Evolutionary conservation across 2,797 vertebrate genomes (phyloP).

Genomic region (Diceros bicornis): DNA sequence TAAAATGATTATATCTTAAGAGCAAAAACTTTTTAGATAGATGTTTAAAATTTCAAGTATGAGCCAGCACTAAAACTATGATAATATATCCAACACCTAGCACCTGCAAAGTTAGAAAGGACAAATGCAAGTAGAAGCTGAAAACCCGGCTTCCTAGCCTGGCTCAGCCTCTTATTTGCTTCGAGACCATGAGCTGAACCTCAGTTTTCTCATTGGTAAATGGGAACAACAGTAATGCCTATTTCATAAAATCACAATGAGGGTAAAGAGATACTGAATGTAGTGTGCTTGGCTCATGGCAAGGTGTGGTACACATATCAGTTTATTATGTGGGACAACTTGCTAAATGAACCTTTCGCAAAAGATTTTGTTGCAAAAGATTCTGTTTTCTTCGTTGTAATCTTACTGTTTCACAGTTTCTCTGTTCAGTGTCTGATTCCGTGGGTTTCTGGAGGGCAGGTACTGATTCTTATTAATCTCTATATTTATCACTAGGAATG

Average conservation of each 20-base stretch:
- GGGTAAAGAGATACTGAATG: not conserved
- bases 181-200: not conserved
- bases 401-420: constrained; percentile 3
- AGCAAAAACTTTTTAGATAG: not conserved
- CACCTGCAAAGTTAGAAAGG: constrained; percentile 18
- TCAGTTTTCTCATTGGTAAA: not conserved
- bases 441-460: not conserved
- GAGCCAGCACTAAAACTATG: not conserved
- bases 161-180: not conserved
- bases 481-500: not conserved
- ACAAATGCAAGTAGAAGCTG: not conserved
- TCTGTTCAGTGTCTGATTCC: not conserved
- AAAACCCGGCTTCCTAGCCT: not conserved
- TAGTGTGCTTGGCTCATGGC: not conserved
- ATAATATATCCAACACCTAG: not conserved
- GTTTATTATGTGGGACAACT: not conserved
- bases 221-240: not conserved
- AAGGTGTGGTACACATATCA: not conserved
- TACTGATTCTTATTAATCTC: not conserved
- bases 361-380: not conserved
- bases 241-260: not conserved
- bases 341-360: not conserved
- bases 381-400: not conserved
- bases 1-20: not conserved
- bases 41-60: not conserved